Percentiles rank a stretch among this genome's conserved stretches.
Conservation (phyloP, 2,113 vertebrate genomes). For the Hippocampus barbouri region DNA sequence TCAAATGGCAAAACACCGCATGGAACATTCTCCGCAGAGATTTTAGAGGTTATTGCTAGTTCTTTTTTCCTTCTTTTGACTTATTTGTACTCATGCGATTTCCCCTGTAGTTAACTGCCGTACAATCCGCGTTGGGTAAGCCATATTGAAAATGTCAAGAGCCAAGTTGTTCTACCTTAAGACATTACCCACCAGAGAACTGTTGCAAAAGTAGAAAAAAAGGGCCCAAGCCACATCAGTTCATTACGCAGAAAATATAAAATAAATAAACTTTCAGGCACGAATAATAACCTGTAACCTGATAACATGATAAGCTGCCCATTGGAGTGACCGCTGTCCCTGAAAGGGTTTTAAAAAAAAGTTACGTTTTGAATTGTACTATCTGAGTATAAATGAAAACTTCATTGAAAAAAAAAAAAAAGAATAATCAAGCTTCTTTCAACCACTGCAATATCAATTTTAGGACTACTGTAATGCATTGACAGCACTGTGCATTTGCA, state of each 20-base stretch:
- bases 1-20: constrained; percentile 17
- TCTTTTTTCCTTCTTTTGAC: too few relatives aligned
- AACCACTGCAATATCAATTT: not conserved
- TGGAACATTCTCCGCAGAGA: not conserved
- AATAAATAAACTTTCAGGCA: too few relatives aligned
- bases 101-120: not conserved
- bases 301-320: too few relatives aligned
- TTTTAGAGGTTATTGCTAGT: not conserved
- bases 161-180: too few relatives aligned
- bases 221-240: not conserved
- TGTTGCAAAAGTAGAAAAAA: not conserved
- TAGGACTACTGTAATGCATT: too few relatives aligned
- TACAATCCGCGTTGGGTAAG: not conserved
- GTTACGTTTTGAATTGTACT: too few relatives aligned
- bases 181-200: not conserved
- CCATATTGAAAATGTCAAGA: not conserved
- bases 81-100: not conserved
- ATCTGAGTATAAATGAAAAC: too few relatives aligned
- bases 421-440: not conserved
- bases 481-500: too few relatives aligned
- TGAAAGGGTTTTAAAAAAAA: too few relatives aligned
- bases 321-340: too few relatives aligned
- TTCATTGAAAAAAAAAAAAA: not conserved
- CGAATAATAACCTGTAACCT: too few relatives aligned
- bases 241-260: not conserved